Evolutionary conservation across 1,140 invertebrate genomes (phyloP).

Genomic region (Andricus grossulariae): DNA sequence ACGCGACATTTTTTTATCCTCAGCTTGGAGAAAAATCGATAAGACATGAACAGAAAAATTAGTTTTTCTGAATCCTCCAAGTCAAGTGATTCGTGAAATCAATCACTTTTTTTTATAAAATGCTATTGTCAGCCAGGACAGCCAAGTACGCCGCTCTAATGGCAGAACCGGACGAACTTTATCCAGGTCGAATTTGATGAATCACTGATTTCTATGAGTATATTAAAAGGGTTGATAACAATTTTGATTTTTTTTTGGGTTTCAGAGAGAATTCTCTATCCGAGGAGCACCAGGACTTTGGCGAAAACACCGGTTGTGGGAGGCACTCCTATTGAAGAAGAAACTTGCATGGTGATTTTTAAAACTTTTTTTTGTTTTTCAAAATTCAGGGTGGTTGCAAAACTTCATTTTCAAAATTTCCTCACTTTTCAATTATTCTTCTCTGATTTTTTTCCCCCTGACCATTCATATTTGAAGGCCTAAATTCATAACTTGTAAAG

Average conservation of each 20-base stretch:
- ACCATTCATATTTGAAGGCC: no score
- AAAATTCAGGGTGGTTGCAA: conserved; percentile 63
- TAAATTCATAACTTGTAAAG: no score
- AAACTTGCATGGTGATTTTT: conserved; percentile 79
- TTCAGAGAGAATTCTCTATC: conserved; percentile 76
- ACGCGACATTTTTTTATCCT: background rate
- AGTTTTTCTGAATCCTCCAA: background rate
- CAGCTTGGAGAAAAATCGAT: background rate
- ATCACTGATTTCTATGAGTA: background rate
- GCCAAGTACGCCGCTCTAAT: conserved; percentile 68
- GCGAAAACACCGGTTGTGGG: conserved; percentile 73
- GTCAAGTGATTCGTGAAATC: background rate
- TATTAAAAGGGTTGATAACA: background rate
- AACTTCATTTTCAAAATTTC: no score
- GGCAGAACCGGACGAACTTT: conserved; percentile 69
- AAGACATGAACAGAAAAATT: background rate
- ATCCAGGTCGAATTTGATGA: conserved; percentile 60
- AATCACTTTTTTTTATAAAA: conserved; percentile 40
- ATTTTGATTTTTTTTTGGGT: conserved; percentile 36
- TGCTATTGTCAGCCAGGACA: conserved; percentile 65
- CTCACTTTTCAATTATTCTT: no score
- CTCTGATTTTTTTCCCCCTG: no score
- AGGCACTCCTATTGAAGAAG: conserved; percentile 81
- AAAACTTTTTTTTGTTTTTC: background rate
- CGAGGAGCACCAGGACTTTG: conserved; percentile 69